Percentiles rank a stretch among this genome's conserved stretches.
phyloP scores from a whole-genome alignment of 2,797 vertebrate genomes.

The Takifugu ocellatus region DNA sequence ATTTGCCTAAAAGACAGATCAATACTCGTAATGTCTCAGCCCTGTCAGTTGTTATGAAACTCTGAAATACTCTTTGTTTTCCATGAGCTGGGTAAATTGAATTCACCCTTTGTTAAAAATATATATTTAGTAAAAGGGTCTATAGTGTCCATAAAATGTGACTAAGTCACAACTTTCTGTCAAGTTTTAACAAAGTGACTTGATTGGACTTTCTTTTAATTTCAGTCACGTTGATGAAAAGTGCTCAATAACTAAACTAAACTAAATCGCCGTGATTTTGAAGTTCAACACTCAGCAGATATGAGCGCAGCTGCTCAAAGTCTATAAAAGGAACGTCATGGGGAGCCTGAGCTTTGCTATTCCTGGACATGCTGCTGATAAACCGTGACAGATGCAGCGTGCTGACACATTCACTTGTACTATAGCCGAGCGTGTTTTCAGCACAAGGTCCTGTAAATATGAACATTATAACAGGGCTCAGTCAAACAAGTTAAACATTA shows the following conservation, averaged over 20 bases:
- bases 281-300: conserved; percentile 39
- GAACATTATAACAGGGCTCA: not conserved
- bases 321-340: conserved; percentile 90
- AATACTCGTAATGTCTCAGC: not conserved
- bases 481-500: not conserved
- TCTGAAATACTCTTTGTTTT: not conserved
- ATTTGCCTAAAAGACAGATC: not conserved
- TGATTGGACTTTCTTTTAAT: not conserved
- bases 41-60: not conserved
- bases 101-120: too few species aligned
- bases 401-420: conserved; percentile 59
- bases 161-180: too few species aligned
- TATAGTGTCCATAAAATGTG: too few species aligned
- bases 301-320: conserved; percentile 65
- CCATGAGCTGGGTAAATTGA: not conserved
- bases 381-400: conserved; percentile 92
- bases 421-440: conserved; percentile 35
- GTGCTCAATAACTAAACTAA: conserved; percentile 3
- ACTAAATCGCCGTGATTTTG: not conserved
- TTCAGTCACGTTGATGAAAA: not conserved
- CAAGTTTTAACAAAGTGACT: too few species aligned
- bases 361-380: conserved; percentile 88
- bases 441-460: conserved; percentile 10
- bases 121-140: too few species aligned
- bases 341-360: conserved; percentile 82